Percentiles rank a stretch among this genome's conserved stretches.
Evolutionary conservation across 2,797 vertebrate genomes (phyloP).

Genomic region (Florisuga fusca): DNA sequence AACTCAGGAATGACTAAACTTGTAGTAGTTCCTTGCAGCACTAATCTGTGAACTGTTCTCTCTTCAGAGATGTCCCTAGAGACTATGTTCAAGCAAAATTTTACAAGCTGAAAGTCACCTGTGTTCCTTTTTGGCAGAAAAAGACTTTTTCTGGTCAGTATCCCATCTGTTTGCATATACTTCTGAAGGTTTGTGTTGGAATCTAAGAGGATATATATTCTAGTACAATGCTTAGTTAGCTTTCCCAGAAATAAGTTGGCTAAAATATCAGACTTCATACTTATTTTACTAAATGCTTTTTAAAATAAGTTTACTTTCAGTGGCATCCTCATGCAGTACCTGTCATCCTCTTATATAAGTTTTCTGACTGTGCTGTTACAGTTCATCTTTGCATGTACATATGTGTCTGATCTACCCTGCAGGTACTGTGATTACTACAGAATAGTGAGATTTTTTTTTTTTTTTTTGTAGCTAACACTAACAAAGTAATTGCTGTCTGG

Average conservation of each 20-base stretch:
- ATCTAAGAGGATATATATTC: not conserved
- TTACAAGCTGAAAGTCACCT: slow-evolving; percentile 81
- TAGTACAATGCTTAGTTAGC: not conserved
- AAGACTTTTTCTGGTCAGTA: slow-evolving; percentile 85
- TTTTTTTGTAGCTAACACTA: not conserved
- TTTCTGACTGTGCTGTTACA: not conserved
- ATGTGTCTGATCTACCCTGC: not conserved
- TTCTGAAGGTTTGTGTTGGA: not conserved
- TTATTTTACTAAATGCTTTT: not conserved
- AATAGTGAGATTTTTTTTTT: not conserved
- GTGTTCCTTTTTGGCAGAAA: slow-evolving; percentile 82
- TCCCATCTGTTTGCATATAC: not conserved
- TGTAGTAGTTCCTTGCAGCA: not conserved
- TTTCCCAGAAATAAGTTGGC: not conserved
- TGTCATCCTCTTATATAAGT: not conserved
- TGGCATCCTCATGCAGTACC: not conserved
- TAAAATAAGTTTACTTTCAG: not conserved
- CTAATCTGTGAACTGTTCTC: not conserved
- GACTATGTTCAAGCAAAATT: slow-evolving; percentile 79
- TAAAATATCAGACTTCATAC: not conserved
- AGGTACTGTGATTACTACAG: not conserved
- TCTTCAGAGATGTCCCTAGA: slow-evolving; percentile 80
- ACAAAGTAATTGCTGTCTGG: not conserved
- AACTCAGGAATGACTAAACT: not conserved
- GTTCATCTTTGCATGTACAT: not conserved